Base-by-base conservation (phyloP, 2,113 vertebrate genomes). In the Neotoma lepida region DNA sequence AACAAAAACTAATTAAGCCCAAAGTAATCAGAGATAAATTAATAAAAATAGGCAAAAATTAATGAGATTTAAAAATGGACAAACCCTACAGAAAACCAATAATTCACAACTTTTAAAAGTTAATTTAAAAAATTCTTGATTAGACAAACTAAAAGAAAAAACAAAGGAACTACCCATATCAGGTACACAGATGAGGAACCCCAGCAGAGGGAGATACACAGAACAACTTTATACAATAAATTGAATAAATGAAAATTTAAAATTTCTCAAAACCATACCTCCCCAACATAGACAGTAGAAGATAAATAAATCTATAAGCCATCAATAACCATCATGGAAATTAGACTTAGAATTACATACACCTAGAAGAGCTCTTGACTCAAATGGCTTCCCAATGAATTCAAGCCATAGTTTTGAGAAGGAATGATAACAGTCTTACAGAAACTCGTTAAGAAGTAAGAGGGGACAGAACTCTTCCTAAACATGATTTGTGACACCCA, bases 11-110 rank as follows among this genome's bases (percentile, higher is more conserved):
- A 94, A 77, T 71, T 24, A 91, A 86, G 9, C 2, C 26, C 66
- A 87, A 89, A 82, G 6, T 86, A 73, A 85, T 51, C 49, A 86
- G 66, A 76, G 6, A 68, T 1, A 17, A 90, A 68, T 86, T 26
- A 61, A 30, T 61, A 80, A 82, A 82, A 88, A 74, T 81, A 94
- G 64, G 13, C 10, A 81, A 30, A 77, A 82, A 78, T 71, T 58
- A 39, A 51, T 73, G 35, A 94, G 61, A 87, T 71, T 44, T 41
- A 46, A 92, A 91, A 91, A 82, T 18, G 8, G 39, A 49, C 35
- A 89, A 46, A 80, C 9, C 88, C 78, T 68, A 85, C 93, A 54
- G 92, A 89, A 95, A 92, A 15, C 6, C 41, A 90, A 15, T n/a
- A 77, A 86, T 46, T 39, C 64, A 63, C 46, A 56, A 28, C 15